Evolutionary conservation across 2,797 vertebrate species (phyloP).

Genomic region (Arctocebus calabarensis): DNA sequence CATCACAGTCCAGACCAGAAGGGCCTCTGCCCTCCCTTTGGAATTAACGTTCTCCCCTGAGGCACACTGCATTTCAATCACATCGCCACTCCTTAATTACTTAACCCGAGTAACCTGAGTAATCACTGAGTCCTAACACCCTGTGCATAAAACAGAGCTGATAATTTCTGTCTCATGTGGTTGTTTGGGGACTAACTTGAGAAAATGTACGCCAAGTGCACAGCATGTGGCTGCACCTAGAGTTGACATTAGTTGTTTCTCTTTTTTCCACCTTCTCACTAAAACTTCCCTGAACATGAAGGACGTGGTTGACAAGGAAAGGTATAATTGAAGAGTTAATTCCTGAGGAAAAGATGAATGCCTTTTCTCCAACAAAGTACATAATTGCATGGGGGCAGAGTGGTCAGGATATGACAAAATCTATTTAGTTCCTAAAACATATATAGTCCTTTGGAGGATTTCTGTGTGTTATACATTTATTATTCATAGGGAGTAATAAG

Average conservation of each 20-base stretch:
- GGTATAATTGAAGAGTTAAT: background rate
- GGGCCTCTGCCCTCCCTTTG: background rate
- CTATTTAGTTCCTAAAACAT: background rate
- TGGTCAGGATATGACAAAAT: background rate
- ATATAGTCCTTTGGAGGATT: background rate
- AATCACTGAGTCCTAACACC: background rate
- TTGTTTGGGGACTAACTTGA: background rate
- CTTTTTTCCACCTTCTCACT: background rate
- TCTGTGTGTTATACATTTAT: background rate
- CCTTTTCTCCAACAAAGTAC: background rate
- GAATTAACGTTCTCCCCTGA: background rate
- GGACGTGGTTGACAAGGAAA: background rate
- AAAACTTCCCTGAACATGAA: constrained; percentile 8
- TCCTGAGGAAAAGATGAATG: background rate
- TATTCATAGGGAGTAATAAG: background rate
- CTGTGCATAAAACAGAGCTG: background rate
- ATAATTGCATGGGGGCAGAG: background rate
- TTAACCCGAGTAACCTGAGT: too few species aligned
- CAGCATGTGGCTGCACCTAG: too few species aligned
- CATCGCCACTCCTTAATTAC: background rate
- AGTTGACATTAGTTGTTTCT: background rate
- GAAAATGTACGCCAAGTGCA: background rate
- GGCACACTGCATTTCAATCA: background rate
- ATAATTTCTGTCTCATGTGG: background rate
- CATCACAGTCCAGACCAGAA: background rate